Percentiles rank a stretch among this genome's conserved stretches.
Evolutionary conservation across 1,140 invertebrate genomes (phyloP).

Genomic region (Pseudomyrmex gracilis): DNA sequence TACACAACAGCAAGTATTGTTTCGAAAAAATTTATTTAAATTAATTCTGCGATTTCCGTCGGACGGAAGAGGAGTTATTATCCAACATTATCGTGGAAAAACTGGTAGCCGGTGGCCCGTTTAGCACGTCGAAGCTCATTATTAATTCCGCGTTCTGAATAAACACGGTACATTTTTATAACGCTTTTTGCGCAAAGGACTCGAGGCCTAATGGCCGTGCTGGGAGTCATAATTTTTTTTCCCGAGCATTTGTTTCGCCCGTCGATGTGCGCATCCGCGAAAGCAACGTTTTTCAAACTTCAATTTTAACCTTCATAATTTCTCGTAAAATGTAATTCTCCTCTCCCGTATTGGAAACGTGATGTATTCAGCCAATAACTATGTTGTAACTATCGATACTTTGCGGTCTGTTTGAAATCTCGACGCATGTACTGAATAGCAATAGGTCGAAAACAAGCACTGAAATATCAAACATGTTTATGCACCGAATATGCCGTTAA

Average conservation of each 20-base stretch:
- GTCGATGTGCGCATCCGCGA: neutral
- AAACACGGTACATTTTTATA: conserved; percentile 24
- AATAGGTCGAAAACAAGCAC: neutral
- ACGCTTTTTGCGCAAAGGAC: neutral
- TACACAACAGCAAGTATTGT: neutral
- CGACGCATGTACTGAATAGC: neutral
- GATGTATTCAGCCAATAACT: neutral
- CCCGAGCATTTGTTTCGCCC: neutral
- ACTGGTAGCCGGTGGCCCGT: neutral
- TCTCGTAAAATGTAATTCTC: conserved; percentile 9
- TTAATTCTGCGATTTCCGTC: neutral
- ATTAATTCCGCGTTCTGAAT: conserved; percentile 29
- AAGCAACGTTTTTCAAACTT: conserved; percentile 10
- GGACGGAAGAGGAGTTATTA: conserved; percentile 9
- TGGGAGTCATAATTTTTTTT: conserved; percentile 16
- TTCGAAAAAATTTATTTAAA: neutral
- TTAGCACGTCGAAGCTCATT: conserved; percentile 25
- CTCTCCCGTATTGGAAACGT: neutral
- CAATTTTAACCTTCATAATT: conserved; percentile 24
- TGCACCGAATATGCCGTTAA: neutral
- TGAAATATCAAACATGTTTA: neutral
- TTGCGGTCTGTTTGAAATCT: neutral
- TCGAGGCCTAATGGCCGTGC: neutral
- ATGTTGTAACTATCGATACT: neutral
- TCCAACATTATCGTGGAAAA: neutral